Conservation (phyloP, 1,140 invertebrate species). For the Calephelis nemesis region DNA sequence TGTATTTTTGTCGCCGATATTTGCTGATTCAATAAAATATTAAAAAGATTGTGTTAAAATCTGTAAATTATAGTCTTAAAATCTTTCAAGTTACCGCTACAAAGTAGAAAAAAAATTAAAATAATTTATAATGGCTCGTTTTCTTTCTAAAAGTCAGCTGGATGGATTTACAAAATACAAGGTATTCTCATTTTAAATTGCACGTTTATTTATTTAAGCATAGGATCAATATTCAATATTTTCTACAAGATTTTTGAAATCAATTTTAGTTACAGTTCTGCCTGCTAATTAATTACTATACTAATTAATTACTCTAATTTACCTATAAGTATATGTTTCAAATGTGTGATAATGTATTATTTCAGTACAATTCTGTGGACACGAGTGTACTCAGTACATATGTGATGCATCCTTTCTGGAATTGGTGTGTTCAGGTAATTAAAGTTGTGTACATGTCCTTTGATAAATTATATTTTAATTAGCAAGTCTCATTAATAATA, state of each 20-base stretch:
- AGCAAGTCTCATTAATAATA: no score
- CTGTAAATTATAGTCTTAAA: background rate
- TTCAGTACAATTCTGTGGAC: slow-evolving; percentile 96
- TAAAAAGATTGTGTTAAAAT: background rate
- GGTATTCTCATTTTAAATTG: slow-evolving; percentile 39
- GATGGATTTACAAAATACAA: slow-evolving; percentile 77
- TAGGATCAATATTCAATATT: background rate
- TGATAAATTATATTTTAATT: background rate
- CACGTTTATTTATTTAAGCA: no score
- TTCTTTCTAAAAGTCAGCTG: slow-evolving; percentile 67
- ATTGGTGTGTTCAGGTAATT: slow-evolving; percentile 93
- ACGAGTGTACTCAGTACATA: slow-evolving; percentile 96
- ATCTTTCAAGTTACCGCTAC: background rate
- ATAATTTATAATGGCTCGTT: slow-evolving; percentile 56
- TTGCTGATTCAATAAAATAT: background rate
- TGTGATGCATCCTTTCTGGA: slow-evolving; percentile 99
- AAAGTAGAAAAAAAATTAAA: background rate
- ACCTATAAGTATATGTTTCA: no score
- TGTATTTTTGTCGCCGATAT: background rate
- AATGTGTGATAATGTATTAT: slow-evolving; percentile 53
- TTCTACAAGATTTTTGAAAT: background rate
- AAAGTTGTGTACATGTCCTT: slow-evolving; percentile 28
- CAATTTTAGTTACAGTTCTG: no score
- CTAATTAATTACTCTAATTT: no score
- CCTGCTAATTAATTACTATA: no score